Percentiles rank a stretch among this genome's conserved stretches.
phyloP scores from a whole-genome alignment of 30 jellyfish, hydroid and myxozoan species.

The Morbakka virulenta region DNA sequence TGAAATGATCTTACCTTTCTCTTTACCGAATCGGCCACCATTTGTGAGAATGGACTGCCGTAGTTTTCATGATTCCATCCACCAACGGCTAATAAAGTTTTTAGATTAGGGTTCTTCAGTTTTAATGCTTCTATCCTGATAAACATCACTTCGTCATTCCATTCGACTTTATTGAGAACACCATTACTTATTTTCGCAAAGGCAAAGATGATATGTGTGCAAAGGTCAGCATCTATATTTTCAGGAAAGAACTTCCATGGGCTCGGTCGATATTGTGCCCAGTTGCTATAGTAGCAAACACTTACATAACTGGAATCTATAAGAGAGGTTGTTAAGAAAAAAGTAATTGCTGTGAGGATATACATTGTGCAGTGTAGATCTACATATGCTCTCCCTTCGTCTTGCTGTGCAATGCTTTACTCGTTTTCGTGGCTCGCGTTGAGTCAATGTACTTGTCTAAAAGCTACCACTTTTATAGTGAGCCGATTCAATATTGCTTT shows the following conservation, averaged over 20 bases:
- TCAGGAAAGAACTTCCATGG: slow-evolving; percentile 71
- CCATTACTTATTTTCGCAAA: slow-evolving; percentile 73
- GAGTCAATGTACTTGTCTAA: no score
- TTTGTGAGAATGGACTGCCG: slow-evolving; percentile 66
- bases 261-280: slow-evolving; percentile 93
- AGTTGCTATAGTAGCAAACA: slow-evolving; percentile 82
- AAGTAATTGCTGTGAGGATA: no score
- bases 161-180: slow-evolving; percentile 61
- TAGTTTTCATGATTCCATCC: slow-evolving; percentile 96
- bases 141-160: slow-evolving; percentile 85
- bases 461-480: no score
- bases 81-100: slow-evolving; percentile 86
- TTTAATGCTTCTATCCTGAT: slow-evolving; percentile 55
- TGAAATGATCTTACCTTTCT: no score
- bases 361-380: no score
- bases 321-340: no score
- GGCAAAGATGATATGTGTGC: slow-evolving; percentile 81
- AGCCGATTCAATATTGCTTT: no score
- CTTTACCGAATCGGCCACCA: slow-evolving; percentile 74
- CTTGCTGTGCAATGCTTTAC: no score
- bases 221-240: slow-evolving; percentile 67
- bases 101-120: slow-evolving; percentile 60
- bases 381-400: no score
- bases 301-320: no score
- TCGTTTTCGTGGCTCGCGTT: no score